Base-by-base conservation (phyloP, 2,888 invertebrate genomes). In the Parnassius apollo region DNA sequence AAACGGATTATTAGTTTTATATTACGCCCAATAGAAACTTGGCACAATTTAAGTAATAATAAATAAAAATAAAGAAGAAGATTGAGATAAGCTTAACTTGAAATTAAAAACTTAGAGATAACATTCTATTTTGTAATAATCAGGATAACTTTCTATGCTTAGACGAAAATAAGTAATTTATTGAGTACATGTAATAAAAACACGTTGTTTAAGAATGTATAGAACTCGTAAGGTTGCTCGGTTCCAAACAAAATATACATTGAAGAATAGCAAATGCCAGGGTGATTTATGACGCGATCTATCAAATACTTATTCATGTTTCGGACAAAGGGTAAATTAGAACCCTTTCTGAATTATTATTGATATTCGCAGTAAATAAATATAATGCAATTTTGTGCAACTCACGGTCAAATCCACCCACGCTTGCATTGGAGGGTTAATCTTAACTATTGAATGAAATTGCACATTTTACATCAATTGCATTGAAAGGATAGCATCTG, bases 401-500 rank as follows among this genome's bases (percentile, higher is more conserved):
- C 57, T 65, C 59, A 48, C 18, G 57, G 52, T 72, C 71, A 78
- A 71, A 3, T 80, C 79, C 82, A 74, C 82, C 70, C 75, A 68
- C 59, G 59, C 64, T 53, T 57, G 49, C 49, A 49, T 42, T 50
- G 57, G 46, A 66, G 74, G 49, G 69, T 71, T 69, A 69, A 67
- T 68, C 61, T 42, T 61, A 53, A 61, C 67, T 67, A 18, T 51
- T 10, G 61, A 64, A 68, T 73, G 74, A 77, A 75, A 75, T 75
- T 79, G 77, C 80, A 80, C 76, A 80, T 81, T 82, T 80, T 72
- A 72, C 72, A 72, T 70, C 71, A 73, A 75, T 75, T 67, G 70
- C 69, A 66, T 75, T 71, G 71, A n/a, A n/a, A 51, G 59, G 56
- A 67, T 76, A 74, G 74, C 84, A 85, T 83, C 84, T 85, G 84